Conservation (phyloP, 2,113 vertebrate species). For the Zosterops lateralis region DNA sequence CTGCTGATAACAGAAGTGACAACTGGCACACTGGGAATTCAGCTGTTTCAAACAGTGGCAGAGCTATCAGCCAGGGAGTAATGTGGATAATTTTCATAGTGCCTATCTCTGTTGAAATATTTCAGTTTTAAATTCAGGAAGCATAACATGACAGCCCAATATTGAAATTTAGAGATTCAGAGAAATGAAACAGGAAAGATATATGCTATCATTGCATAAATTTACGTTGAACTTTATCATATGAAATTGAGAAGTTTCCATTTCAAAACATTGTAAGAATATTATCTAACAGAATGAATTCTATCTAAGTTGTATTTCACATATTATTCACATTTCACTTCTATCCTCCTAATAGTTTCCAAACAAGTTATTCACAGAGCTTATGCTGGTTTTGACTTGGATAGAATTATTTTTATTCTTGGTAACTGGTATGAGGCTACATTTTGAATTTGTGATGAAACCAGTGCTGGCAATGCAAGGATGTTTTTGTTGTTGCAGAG, state of each 20-base stretch:
- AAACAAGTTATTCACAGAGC: neutral
- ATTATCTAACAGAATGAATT: neutral
- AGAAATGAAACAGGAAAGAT: neutral
- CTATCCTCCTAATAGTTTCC: neutral
- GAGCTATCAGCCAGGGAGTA: neutral
- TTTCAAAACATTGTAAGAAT: neutral
- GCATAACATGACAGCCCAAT: neutral
- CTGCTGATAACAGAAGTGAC: constrained; percentile 20
- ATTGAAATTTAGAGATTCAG: neutral
- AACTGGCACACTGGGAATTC: neutral
- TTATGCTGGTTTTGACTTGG: neutral
- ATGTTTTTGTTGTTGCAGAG: neutral
- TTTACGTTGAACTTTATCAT: neutral
- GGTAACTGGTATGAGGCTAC: neutral
- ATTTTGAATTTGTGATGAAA: neutral
- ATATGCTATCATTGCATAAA: neutral
- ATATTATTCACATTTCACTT: neutral
- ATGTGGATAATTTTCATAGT: neutral
- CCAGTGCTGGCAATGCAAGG: rapidly evolving
- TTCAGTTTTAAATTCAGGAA: neutral
- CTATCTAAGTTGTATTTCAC: neutral
- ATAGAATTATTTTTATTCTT: neutral
- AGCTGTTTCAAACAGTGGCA: neutral
- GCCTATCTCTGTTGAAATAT: neutral
- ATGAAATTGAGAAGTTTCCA: neutral